Conservation (phyloP, 2,888 invertebrate genomes). For the Nyleta sp. region DNA sequence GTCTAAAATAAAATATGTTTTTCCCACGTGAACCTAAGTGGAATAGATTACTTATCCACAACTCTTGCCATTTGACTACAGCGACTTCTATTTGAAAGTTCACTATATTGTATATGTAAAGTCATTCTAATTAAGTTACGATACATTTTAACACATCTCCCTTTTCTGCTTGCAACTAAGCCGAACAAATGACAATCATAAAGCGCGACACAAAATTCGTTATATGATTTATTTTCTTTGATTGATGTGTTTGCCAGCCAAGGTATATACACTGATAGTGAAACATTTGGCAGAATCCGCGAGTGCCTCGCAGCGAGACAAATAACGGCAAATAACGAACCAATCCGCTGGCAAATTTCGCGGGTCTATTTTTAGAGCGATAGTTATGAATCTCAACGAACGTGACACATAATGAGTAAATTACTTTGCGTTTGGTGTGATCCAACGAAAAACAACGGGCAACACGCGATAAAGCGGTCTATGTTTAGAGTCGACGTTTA, state of each 20-base stretch:
- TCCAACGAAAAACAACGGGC: slow-evolving; percentile 32
- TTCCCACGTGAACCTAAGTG: no score
- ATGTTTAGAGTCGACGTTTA: slow-evolving; percentile 3
- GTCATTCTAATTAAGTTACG: no score
- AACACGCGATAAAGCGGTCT: slow-evolving; percentile 14
- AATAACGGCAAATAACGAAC: slow-evolving; percentile 48
- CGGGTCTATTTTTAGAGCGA: slow-evolving; percentile 60
- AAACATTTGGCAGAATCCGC: slow-evolving; percentile 55
- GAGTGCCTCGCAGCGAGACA: slow-evolving; percentile 31
- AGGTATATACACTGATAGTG: slow-evolving; percentile 12
- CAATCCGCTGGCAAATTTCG: slow-evolving; percentile 62
- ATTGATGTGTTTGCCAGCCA: slow-evolving; percentile 30
- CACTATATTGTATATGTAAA: no score
- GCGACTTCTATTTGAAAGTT: no score
- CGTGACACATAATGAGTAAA: slow-evolving; percentile 59
- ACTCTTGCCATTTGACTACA: no score
- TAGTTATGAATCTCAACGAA: slow-evolving; percentile 57
- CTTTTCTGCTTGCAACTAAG: no score
- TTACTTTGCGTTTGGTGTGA: slow-evolving; percentile 46
- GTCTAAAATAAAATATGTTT: no score
- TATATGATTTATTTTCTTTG: slow-evolving; percentile 11
- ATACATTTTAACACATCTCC: no score
- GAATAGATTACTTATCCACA: no score
- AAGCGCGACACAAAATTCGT: no score
- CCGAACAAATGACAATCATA: no score